These are phyloP conservation scores for Rhyacichthys aspro DNA, from an alignment of 2,797 vertebrate genomes.

Conservation along the genomic window DNA sequence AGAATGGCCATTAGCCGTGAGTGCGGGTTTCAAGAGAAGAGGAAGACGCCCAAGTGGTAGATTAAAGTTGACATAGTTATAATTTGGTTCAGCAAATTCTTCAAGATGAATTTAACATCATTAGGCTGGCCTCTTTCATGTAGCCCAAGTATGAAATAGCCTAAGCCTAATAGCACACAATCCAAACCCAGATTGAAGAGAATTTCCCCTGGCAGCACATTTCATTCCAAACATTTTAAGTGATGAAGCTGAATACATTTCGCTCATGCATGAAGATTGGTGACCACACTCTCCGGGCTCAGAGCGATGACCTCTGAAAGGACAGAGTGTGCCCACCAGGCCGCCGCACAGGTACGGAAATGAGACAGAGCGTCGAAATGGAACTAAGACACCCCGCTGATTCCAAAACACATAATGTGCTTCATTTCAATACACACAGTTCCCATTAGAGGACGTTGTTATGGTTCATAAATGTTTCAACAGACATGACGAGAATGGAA, in stretches of 20 bases:
- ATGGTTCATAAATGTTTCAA: constrained; percentile 14
- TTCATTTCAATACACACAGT: constrained; percentile 6
- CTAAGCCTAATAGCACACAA: constrained; percentile 1
- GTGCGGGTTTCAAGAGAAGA: constrained; percentile 19
- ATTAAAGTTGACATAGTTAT: constrained; percentile 34
- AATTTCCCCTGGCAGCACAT: not conserved
- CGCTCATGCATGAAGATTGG: not conserved
- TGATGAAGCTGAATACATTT: constrained; percentile 2
- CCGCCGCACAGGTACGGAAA: not conserved
- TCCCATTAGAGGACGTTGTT: constrained; percentile 6
- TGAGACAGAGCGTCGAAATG: not conserved
- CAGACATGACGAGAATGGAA: constrained; percentile 13
- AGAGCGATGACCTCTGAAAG: constrained; percentile 14
- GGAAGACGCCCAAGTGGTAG: constrained; percentile 19
- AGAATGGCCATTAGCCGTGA: constrained; percentile 32
- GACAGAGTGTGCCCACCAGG: not conserved
- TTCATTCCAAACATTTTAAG: constrained; percentile 9
- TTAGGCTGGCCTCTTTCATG: constrained; percentile 13
- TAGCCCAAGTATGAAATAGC: constrained; percentile 9
- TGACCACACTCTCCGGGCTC: not conserved
- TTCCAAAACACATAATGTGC: not conserved
- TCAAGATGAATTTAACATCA: constrained; percentile 23
- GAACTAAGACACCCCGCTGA: not conserved
- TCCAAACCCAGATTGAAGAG: constrained; percentile 12
- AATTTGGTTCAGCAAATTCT: constrained; percentile 28